Evolutionary conservation across 2,113 vertebrate species (phyloP), one percentile per base, ranked within the genome.

Genomic region (Clupea harengus): DNA sequence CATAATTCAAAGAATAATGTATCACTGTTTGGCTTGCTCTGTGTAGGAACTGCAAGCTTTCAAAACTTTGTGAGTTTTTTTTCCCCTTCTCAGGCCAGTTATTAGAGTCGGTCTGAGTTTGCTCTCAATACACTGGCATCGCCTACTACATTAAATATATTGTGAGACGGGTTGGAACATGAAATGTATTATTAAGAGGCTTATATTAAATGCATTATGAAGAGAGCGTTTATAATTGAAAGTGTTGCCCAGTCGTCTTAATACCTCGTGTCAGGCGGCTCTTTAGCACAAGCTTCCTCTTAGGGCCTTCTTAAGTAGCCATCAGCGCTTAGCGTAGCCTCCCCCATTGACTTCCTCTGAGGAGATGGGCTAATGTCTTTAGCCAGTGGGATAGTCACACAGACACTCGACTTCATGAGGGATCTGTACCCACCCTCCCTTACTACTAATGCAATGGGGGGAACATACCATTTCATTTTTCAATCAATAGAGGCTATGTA

Each of bases 311-410:
- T 15, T 78, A 28, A 78, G 10, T 44, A 32, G 72, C 39, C 28
- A 32, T 78, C 72, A 78, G 72, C 72, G 39, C 67, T 75, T 39
- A 39, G 1, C 7, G n/a, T 25, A 8, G 67, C 67, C 2, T 75
- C 20, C 72, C 72, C 72, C 28, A 32, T 64, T 81, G 80, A 85
- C 87, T 87, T 84, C 85, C 87, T 88, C 28, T 75, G 22, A 32
- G 85, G 39, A 87, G 84, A 54, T 78, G 45, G 67, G 85, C 57
- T 22, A 67, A 28, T 52, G 39, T 20, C 28, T 83, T 80, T 32
- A n/a, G 50, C 47, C 72, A 28, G 64, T 8, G 10, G 64, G 28
- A 3, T 4, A 32, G 72, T 13, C 47, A 50, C 75, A 52, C 8
- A 50, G 47, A 57, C 45, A 39, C 32, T 10, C 32, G 44, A 15